phyloP scores from a whole-genome alignment of 2,888 invertebrate species.

The Aporophyla lueneburgensis region DNA sequence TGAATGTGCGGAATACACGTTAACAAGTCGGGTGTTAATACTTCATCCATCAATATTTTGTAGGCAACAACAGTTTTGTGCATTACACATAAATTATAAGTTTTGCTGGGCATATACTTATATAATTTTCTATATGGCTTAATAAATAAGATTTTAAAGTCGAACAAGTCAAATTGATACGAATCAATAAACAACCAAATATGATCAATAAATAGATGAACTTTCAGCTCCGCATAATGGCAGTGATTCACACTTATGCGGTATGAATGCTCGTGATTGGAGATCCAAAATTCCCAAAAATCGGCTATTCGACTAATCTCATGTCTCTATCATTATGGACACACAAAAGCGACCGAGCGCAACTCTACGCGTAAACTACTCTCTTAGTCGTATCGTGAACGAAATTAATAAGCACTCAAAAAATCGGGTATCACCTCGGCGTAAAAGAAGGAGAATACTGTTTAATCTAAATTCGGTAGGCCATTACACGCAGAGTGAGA shows the following conservation, averaged over 20 bases:
- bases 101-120: conserved; percentile 27
- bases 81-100: conserved; percentile 47
- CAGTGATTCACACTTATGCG: conserved; percentile 46
- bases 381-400: conserved; percentile 35
- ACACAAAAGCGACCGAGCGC: conserved; percentile 63
- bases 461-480: conserved; percentile 64
- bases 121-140: conserved; percentile 28
- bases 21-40: conserved; percentile 60
- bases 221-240: conserved; percentile 55
- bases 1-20: conserved; percentile 55
- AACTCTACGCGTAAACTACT: conserved; percentile 57
- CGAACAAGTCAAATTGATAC: conserved; percentile 28
- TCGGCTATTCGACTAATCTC: conserved; percentile 37
- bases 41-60: conserved; percentile 62
- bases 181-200: conserved; percentile 37
- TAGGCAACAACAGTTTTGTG: conserved; percentile 63
- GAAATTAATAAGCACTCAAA: conserved; percentile 59
- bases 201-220: conserved; percentile 56
- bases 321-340: conserved; percentile 48
- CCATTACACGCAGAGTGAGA: conserved; percentile 61
- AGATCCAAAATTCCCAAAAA: conserved; percentile 44
- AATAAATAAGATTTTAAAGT: conserved; percentile 35
- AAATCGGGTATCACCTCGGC: conserved; percentile 49
- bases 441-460: conserved; percentile 52
- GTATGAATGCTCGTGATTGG: conserved; percentile 42